Base-by-base conservation (phyloP, 2,797 vertebrate species). In the Limosa lapponica region DNA sequence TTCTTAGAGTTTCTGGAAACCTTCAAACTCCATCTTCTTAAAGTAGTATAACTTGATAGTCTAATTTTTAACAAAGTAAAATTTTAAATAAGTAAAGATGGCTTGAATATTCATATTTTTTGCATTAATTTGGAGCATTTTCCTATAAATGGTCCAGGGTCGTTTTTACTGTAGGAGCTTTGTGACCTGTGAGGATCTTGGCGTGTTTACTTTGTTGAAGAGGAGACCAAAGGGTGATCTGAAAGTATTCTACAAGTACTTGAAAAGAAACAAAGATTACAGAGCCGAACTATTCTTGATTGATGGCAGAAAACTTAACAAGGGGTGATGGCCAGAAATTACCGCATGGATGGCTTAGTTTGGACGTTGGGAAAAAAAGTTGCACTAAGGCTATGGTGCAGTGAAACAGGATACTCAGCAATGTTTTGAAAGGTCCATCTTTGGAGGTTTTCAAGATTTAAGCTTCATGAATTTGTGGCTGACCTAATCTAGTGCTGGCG, bases 311-410 rank as follows among this genome's bases (percentile, higher is more conserved):
- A 87, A 61, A 48, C 23, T 66, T 88, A 70, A 32, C 13, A 41
- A 73, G 46, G 27, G 11, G 3, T 46, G 39, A 32, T 39, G 54
- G 34, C 37, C 41, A 41, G 59, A 72, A 73, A 43, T 55, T 43
- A 55, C 52, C 0, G 0, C 15, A 9, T 64, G 18, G 43, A 30
- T 58, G 27, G 12, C 67, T 87, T 54, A n/a, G 36, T 6, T 8
- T 72, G 48, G 46, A 62, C 30, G 34, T 1, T 10, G 32, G 17
- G 64, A n/a, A 70, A 73, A 34, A 58, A 58, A 36, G 1, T 10
- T 64, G 27, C 23, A 5, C 18, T 34, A 18, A 43, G 20, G 8
- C 66, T 51, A 20, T 36, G 14, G 28, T 69, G 32, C 30, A 82
- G 48, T 58, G 44, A 74, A 71, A 64, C 10, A 8, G 49, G 30